Percentiles rank a stretch among this genome's conserved stretches.
phyloP scores from a whole-genome alignment of 2,888 invertebrate genomes.

The Diabrotica balteata region DNA sequence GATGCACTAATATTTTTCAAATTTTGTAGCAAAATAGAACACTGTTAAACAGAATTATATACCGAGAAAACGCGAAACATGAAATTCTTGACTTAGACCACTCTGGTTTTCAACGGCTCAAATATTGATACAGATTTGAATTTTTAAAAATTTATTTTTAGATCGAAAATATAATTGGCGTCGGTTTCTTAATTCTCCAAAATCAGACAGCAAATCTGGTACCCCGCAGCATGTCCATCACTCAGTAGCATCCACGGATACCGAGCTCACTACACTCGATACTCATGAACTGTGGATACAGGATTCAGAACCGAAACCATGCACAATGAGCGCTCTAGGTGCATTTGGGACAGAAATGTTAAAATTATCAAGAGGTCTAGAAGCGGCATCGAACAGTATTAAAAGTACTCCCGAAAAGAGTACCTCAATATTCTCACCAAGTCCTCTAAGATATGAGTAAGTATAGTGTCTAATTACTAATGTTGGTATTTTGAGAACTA shows the following conservation, averaged over 20 bases:
- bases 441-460: constrained; percentile 48
- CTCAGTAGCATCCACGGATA: constrained; percentile 82
- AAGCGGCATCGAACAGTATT: constrained; percentile 66
- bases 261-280: constrained; percentile 83
- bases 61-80: too few relatives aligned
- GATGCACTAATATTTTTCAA: too few relatives aligned
- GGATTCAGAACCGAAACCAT: constrained; percentile 75
- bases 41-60: too few relatives aligned
- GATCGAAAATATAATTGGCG: constrained; percentile 84
- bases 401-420: constrained; percentile 17
- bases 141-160: constrained; percentile 45
- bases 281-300: constrained; percentile 83
- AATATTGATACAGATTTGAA: too few relatives aligned
- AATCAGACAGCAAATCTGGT: constrained; percentile 44
- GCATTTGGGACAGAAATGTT: constrained; percentile 89
- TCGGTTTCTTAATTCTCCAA: constrained; percentile 67
- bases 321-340: constrained; percentile 84
- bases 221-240: constrained; percentile 54
- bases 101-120: too few relatives aligned
- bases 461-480: constrained; percentile 21
- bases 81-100: too few relatives aligned
- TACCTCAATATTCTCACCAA: constrained; percentile 33
- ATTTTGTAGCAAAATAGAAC: too few relatives aligned
- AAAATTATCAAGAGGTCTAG: constrained; percentile 80
- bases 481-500: too few relatives aligned